These are phyloP conservation scores for Cryptus viduatorius DNA, from an alignment of 2,888 invertebrate genomes.

Conservation along the genomic window DNA sequence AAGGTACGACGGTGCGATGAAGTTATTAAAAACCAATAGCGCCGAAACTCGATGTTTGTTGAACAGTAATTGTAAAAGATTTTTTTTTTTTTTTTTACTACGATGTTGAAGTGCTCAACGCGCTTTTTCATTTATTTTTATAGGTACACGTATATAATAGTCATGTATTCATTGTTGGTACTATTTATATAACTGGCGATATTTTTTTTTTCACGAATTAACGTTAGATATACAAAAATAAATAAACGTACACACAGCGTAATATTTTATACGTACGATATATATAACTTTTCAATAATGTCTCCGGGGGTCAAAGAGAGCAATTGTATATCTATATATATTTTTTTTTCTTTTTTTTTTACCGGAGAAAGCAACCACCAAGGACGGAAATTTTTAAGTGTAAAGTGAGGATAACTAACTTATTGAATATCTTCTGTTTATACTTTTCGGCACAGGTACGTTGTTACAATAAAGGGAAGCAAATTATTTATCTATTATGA, in stretches of 20 bases:
- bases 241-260: slow-evolving; percentile 54
- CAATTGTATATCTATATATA: neutral
- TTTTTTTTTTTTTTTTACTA: neutral
- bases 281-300: slow-evolving; percentile 39
- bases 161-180: slow-evolving; percentile 29
- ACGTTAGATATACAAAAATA: slow-evolving; percentile 63
- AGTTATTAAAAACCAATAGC: slow-evolving; percentile 32
- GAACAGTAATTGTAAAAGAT: neutral
- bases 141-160: slow-evolving; percentile 46
- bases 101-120: slow-evolving; percentile 36
- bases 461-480: slow-evolving; percentile 12
- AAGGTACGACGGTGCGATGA: neutral
- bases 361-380: slow-evolving; percentile 46
- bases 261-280: slow-evolving; percentile 41
- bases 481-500: slow-evolving; percentile 3
- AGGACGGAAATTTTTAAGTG: slow-evolving; percentile 64
- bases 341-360: slow-evolving; percentile 9
- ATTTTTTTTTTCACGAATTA: slow-evolving; percentile 37
- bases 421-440: slow-evolving; percentile 11
- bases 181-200: slow-evolving; percentile 15
- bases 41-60: neutral
- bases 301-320: slow-evolving; percentile 29
- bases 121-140: slow-evolving; percentile 43
- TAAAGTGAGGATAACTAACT: slow-evolving; percentile 27
- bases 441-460: slow-evolving; percentile 51